Evolutionary conservation across 2,888 invertebrate genomes (phyloP).

Genomic region (Cerceris rybyensis): DNA sequence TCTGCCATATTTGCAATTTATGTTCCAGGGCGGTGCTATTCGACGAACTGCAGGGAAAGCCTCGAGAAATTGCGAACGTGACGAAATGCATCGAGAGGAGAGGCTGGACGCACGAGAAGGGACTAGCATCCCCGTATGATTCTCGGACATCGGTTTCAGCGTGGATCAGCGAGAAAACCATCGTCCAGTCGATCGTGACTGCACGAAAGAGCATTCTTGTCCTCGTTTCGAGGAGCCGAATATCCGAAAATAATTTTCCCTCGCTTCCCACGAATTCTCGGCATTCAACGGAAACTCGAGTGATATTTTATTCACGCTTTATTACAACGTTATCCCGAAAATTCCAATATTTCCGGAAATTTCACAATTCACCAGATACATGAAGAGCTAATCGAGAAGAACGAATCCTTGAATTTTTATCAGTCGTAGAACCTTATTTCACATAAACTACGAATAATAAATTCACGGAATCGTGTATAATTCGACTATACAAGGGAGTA

Average conservation of each 20-base stretch:
- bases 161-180: conserved; percentile 14
- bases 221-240: conserved; percentile 17
- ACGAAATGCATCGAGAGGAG: conserved; percentile 23
- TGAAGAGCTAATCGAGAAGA: not conserved
- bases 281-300: not conserved
- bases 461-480: not conserved
- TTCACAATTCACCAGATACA: too few species aligned
- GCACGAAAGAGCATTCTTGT: conserved; percentile 25
- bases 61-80: conserved; percentile 44
- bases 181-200: conserved; percentile 8
- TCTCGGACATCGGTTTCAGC: conserved; percentile 20
- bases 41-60: not conserved
- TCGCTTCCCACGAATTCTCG: not conserved
- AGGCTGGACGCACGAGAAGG: conserved; percentile 2
- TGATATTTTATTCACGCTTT: not conserved
- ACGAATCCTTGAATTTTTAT: not conserved
- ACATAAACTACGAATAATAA: not conserved
- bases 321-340: not conserved
- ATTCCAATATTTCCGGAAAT: too few species aligned
- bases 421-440: not conserved
- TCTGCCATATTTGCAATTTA: conserved; percentile 18
- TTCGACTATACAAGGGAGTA: not conserved
- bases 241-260: conserved; percentile 39
- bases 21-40: conserved; percentile 50
- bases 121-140: conserved; percentile 14